Percentiles rank a stretch among this genome's conserved stretches.
phyloP scores from a whole-genome alignment of 2,113 vertebrate species.

The Rissa tridactyla region DNA sequence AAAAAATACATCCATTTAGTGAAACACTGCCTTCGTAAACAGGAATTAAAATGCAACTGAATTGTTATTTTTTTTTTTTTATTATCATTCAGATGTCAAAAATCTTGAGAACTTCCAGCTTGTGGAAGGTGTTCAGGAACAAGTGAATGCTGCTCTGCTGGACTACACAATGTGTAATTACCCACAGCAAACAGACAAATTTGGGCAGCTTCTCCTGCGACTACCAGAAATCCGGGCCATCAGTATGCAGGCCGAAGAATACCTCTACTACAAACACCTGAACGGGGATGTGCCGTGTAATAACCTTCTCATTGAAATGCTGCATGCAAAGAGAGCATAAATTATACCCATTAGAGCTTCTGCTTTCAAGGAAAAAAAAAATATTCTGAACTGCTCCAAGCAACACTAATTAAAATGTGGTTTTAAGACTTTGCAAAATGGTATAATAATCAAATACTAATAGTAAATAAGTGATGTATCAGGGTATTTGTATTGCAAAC shows the following conservation, averaged over 20 bases:
- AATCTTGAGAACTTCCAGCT: slow-evolving; percentile 98
- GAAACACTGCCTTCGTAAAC: slow-evolving; percentile 22
- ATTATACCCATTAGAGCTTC: slow-evolving; percentile 40
- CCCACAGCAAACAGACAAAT: slow-evolving; percentile 97
- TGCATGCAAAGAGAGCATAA: slow-evolving; percentile 97
- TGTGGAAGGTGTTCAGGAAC: slow-evolving; percentile 96
- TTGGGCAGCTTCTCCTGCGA: slow-evolving; percentile 93
- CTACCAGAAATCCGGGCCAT: slow-evolving; percentile 96
- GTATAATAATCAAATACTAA: slow-evolving; percentile 79
- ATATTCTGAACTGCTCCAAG: slow-evolving; percentile 75
- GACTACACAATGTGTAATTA: slow-evolving; percentile 98
- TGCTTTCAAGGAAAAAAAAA: slow-evolving; percentile 53
- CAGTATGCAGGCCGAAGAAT: slow-evolving; percentile 98
- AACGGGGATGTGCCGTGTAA: slow-evolving; percentile 98
- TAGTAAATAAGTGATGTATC: slow-evolving; percentile 80
- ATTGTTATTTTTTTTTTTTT: neutral
- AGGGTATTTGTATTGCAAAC: slow-evolving; percentile 84
- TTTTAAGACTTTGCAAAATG: slow-evolving; percentile 70
- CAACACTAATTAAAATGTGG: slow-evolving; percentile 65
- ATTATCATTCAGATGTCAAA: slow-evolving; percentile 87
- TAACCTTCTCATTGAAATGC: slow-evolving; percentile 99
- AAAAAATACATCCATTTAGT: neutral
- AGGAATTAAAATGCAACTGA: slow-evolving; percentile 49
- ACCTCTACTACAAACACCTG: slow-evolving; percentile 99
- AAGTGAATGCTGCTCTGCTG: slow-evolving; percentile 93